Conservation (phyloP, 2,113 vertebrate genomes). For the Eptatretus burgeri region DNA sequence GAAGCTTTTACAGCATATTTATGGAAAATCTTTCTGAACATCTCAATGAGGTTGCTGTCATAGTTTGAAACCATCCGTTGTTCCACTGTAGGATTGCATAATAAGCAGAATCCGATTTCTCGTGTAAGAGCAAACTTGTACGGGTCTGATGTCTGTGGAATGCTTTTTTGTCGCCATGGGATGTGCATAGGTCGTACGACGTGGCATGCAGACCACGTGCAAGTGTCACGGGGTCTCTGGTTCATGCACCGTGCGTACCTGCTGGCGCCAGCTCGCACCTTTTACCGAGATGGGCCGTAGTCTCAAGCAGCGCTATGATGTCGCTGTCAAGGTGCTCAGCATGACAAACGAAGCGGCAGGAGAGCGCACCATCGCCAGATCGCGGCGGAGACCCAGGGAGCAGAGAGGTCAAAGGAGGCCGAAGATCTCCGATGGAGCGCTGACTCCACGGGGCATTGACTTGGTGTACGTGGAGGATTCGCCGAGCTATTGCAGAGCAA, state of each 20-base stretch:
- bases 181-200: constrained; percentile 45
- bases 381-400: not conserved
- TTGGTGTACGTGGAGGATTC: constrained; percentile 83
- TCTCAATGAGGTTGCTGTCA: no score
- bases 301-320: constrained; percentile 60
- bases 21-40: no score
- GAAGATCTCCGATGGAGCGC: no score
- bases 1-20: no score
- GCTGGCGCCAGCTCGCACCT: constrained; percentile 84
- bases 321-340: constrained; percentile 44
- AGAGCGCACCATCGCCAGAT: constrained; percentile 27
- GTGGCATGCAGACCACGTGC: constrained; percentile 73
- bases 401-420: no score
- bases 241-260: constrained; percentile 69
- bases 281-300: constrained; percentile 61
- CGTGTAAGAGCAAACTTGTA: no score
- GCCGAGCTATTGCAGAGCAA: constrained; percentile 68
- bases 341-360: constrained; percentile 60
- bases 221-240: constrained; percentile 91
- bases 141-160: no score
- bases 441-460: constrained; percentile 29
- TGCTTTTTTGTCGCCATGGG: no score
- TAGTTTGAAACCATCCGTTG: no score
- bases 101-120: no score
- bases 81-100: no score